Conservation (phyloP, 1,140 invertebrate genomes). For the Cydia amplana region DNA sequence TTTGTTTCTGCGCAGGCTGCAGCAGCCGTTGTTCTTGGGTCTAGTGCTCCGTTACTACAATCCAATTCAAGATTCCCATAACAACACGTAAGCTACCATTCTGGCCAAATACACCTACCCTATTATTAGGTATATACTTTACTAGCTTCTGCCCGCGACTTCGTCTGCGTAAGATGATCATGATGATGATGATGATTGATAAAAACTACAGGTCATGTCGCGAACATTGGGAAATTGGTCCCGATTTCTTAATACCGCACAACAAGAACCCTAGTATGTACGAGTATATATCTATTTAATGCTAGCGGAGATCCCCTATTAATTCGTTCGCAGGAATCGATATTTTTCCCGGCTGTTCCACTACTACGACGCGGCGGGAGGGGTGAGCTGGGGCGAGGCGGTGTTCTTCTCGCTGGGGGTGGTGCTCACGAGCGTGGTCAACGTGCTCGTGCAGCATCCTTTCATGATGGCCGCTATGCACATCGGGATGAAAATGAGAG, state of each 20-base stretch:
- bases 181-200: too few species aligned
- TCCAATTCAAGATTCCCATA: constrained; percentile 54
- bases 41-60: constrained; percentile 67
- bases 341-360: constrained; percentile 76
- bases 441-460: constrained; percentile 84
- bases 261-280: too few species aligned
- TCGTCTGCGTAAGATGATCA: too few species aligned
- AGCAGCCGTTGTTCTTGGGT: constrained; percentile 70
- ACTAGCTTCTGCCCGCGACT: too few species aligned
- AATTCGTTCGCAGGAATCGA: constrained; percentile 28
- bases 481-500: constrained; percentile 86
- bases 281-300: too few species aligned
- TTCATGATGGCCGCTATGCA: constrained; percentile 86
- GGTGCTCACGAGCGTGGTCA: constrained; percentile 81
- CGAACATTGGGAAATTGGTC: too few species aligned
- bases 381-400: constrained; percentile 77
- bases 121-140: too few species aligned
- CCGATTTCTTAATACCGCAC: too few species aligned
- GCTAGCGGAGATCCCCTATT: too few species aligned
- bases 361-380: constrained; percentile 75
- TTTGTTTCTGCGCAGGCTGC: constrained; percentile 51
- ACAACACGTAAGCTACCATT: constrained; percentile 50
- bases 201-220: too few species aligned
- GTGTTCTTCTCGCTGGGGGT: constrained; percentile 82
- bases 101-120: too few species aligned